Evolutionary conservation across 1,140 invertebrate species (phyloP).

Genomic region (Drosophila tropicalis): DNA sequence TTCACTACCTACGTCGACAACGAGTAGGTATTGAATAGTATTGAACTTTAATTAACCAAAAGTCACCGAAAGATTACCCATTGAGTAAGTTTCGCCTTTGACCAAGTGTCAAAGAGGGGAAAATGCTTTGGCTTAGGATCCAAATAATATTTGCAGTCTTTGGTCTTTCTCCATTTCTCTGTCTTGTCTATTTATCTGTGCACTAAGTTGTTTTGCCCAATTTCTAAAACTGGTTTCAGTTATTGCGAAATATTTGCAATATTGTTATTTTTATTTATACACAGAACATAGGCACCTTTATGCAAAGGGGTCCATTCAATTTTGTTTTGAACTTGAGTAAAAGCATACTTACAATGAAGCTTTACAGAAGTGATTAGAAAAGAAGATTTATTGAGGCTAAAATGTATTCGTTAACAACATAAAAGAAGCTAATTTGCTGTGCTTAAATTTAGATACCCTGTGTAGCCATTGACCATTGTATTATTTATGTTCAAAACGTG

Average conservation of each 20-base stretch:
- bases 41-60: constrained; percentile 32
- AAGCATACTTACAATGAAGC: no score
- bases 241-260: constrained; percentile 43
- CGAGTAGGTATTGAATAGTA: no score
- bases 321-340: no score
- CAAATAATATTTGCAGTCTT: constrained; percentile 10
- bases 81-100: constrained; percentile 15
- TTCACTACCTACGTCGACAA: constrained; percentile 17
- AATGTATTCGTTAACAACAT: not conserved
- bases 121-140: not conserved
- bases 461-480: no score
- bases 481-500: no score
- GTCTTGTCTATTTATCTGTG: not conserved
- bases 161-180: constrained; percentile 7
- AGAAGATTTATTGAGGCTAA: no score
- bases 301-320: no score
- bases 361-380: no score
- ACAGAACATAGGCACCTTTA: no score
- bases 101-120: not conserved
- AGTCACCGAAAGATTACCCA: not conserved
- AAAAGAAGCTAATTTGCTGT: not conserved
- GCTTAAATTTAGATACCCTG: not conserved
- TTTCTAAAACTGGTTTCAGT: constrained; percentile 32
- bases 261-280: no score
- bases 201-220: not conserved